Evolutionary conservation across 2,113 vertebrate genomes (phyloP).

Genomic region (Synodontis membranacea): DNA sequence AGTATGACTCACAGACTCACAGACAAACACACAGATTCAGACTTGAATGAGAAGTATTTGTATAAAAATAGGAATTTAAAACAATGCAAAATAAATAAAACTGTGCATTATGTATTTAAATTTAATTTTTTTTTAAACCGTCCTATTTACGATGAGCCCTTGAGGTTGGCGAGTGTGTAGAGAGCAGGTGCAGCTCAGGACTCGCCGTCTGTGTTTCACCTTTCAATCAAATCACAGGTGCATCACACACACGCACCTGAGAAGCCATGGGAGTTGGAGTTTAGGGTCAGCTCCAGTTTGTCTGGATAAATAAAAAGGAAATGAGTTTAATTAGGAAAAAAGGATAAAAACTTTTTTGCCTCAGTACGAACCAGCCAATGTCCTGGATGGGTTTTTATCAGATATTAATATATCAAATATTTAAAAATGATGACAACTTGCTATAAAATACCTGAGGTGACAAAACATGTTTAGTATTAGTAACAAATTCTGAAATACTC

Average conservation of each 20-base stretch:
- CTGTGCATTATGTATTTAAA: neutral
- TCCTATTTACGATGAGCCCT: neutral
- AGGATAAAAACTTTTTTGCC: neutral
- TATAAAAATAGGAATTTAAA: neutral
- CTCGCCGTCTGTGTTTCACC: neutral
- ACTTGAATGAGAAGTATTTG: neutral
- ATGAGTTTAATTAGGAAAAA: neutral
- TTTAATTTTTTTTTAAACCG: neutral
- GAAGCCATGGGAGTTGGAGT: neutral
- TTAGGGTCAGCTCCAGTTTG: neutral
- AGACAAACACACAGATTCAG: neutral
- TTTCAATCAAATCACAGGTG: conserved; percentile 10
- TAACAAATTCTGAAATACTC: neutral
- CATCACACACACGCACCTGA: neutral
- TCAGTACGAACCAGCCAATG: neutral
- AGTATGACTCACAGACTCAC: neutral
- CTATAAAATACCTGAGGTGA: neutral
- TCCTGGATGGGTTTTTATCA: too few species aligned
- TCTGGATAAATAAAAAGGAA: neutral
- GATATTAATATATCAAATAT: neutral
- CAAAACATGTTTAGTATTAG: neutral
- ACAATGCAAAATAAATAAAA: neutral
- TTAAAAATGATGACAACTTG: neutral
- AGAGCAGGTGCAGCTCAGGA: neutral
- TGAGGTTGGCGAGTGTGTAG: neutral